Evolutionary conservation across 2,113 vertebrate species (phyloP), one percentile per base, ranked within the genome.

Genomic region (Pogona vitticeps): DNA sequence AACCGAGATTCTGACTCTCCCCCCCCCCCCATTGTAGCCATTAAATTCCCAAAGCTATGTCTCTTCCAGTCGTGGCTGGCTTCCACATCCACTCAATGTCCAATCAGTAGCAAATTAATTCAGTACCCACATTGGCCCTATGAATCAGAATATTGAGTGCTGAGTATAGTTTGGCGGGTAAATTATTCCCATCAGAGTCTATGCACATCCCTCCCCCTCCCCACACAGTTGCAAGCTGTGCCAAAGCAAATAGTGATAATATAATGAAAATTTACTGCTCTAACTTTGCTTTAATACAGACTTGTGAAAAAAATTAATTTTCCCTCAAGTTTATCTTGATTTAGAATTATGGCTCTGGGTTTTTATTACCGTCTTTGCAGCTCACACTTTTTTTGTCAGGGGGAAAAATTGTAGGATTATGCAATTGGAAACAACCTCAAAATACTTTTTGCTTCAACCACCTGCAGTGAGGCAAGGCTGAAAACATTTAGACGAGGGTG

Each of bases 241-340:
- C 95, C 94, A 96, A 96, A 95, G 84, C 90, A 95, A 96, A 95
- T 20, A 92, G 76, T 81, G 94, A 93, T 89, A 94, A 90, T 82
- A 71, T 67, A 92, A 91, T 90, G 89, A 90, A 92, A 91, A 91
- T 93, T 94, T 94, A 94, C 91, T 91, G 77, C 82, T 83, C 56
- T 90, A 0, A 0, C 86, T 92, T 93, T 91, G 28, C 86, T 84
- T 83, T 75, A 68, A 36, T 40, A 76, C 70, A 42, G 77, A 86
- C 90, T 67, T 46, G 67, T 82, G 9, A 91, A 81, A 91, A 90
- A 92, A 86, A 6, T 89, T 85, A 89, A 17, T 63, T 40, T 40
- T 82, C 70, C 36, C 65, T 86, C 10, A 80, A 90, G n/a, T 88
- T 92, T 81, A 40, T 80, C 58, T 94, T 93, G 94, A 58, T 92